Percentiles rank a stretch among this genome's conserved stretches.
Evolutionary conservation across 1,140 invertebrate genomes (phyloP).

Genomic region (Hylaeus anthracinus): DNA sequence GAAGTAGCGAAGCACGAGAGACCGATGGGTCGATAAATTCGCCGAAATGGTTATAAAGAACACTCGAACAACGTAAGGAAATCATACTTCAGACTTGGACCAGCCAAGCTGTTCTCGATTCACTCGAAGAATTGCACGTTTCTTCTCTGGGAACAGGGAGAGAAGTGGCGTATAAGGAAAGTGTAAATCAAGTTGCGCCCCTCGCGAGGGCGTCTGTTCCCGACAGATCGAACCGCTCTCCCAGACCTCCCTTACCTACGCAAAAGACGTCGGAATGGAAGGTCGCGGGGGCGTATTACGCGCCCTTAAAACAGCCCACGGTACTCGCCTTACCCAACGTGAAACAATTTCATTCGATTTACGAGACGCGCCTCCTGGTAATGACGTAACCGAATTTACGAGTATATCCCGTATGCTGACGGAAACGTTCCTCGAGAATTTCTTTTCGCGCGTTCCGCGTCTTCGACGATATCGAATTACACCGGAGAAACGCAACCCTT

Average conservation of each 20-base stretch:
- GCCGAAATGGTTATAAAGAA: background rate
- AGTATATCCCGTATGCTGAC: slow-evolving; percentile 5
- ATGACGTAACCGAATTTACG: slow-evolving; percentile 43
- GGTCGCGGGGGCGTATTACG: slow-evolving; percentile 24
- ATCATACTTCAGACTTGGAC: background rate
- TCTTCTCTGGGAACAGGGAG: slow-evolving; percentile 17
- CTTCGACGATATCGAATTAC: slow-evolving; percentile 10
- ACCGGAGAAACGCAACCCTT: background rate
- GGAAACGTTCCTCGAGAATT: slow-evolving; percentile 13
- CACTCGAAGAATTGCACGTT: background rate
- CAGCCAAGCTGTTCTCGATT: background rate
- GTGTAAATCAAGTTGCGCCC: slow-evolving; percentile 64
- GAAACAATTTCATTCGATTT: slow-evolving; percentile 40
- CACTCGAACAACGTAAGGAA: background rate
- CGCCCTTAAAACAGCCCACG: slow-evolving; percentile 16
- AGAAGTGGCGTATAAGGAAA: slow-evolving; percentile 3
- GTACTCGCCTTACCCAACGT: background rate
- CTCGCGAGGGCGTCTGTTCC: slow-evolving; percentile 38
- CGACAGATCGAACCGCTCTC: slow-evolving; percentile 57
- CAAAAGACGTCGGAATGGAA: background rate
- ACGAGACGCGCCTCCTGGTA: slow-evolving; percentile 35
- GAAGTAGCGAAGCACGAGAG: no score
- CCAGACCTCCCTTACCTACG: slow-evolving; percentile 35
- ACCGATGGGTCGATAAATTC: background rate
- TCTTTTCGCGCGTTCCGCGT: background rate